Conservation (phyloP, 2,888 invertebrate genomes). For the Ochropacha duplaris region DNA sequence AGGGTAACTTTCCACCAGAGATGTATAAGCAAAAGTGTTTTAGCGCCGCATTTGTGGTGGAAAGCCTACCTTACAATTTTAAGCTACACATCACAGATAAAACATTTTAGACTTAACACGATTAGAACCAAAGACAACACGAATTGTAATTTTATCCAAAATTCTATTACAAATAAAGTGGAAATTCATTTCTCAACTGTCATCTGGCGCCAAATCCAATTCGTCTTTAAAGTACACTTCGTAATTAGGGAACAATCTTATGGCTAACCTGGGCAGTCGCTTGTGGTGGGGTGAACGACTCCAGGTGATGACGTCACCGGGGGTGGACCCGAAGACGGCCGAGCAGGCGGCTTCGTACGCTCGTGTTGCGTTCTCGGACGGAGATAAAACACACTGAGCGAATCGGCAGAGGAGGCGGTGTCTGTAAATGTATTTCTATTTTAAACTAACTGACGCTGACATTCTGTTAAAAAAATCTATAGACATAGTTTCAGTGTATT, state of each 20-base stretch:
- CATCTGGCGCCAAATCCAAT: constrained; percentile 26
- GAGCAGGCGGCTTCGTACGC: constrained; percentile 49
- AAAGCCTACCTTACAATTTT: too few relatives aligned
- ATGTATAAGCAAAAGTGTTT: neutral
- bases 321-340: constrained; percentile 29
- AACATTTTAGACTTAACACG: too few relatives aligned
- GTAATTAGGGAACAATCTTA: constrained; percentile 42
- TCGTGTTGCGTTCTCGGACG: constrained; percentile 29
- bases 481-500: too few relatives aligned
- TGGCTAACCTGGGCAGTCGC: constrained; percentile 50
- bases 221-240: constrained; percentile 52
- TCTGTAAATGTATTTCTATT: constrained; percentile 31
- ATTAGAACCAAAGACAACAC: neutral
- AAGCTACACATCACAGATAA: too few relatives aligned
- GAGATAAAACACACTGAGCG: constrained; percentile 50
- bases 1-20: neutral
- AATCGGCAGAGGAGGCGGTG: constrained; percentile 61
- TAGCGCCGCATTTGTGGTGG: too few relatives aligned
- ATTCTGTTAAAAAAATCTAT: too few relatives aligned
- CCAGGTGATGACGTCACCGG: constrained; percentile 46
- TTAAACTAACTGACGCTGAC: too few relatives aligned
- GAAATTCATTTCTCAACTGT: constrained; percentile 4
- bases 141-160: neutral
- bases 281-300: constrained; percentile 28
- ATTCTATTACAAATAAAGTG: neutral